phyloP scores from a whole-genome alignment of 2,113 vertebrate genomes.

The Sapajus apella region DNA sequence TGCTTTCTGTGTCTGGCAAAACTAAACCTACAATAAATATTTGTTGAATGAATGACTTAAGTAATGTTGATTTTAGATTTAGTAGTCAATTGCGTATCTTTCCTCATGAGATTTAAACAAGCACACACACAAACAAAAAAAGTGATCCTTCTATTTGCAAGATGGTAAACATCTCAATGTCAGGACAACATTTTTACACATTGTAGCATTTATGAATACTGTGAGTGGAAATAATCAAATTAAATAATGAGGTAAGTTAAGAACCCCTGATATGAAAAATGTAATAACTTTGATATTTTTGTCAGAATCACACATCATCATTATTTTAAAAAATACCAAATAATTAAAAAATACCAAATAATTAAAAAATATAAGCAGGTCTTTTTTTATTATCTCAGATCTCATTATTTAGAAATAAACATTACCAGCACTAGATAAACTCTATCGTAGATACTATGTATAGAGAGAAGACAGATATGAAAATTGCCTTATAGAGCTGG shows the following conservation, averaged over 20 bases:
- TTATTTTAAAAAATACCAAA: slow-evolving; percentile 1
- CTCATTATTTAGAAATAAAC: not conserved
- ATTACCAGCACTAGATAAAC: not conserved
- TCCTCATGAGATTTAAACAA: not conserved
- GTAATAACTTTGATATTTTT: not conserved
- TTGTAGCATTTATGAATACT: not conserved
- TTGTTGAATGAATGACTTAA: not conserved
- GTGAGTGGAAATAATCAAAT: not conserved
- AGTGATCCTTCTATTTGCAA: not conserved
- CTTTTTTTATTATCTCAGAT: not conserved
- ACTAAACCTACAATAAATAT: not conserved
- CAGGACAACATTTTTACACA: not conserved
- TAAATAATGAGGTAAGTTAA: not conserved
- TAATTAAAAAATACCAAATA: not conserved
- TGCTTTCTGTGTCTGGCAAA: not conserved
- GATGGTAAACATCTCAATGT: not conserved
- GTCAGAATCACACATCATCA: not conserved
- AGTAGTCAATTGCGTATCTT: not conserved
- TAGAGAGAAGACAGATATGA: not conserved
- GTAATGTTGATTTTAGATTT: not conserved
- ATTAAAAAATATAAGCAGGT: not conserved
- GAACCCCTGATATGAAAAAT: not conserved
- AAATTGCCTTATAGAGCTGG: not conserved
- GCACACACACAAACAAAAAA: not conserved
- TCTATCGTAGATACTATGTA: not conserved